These are phyloP conservation scores for Ophioninae sp. DNA, from an alignment of 2,888 invertebrate genomes.

Conservation along the genomic window DNA sequence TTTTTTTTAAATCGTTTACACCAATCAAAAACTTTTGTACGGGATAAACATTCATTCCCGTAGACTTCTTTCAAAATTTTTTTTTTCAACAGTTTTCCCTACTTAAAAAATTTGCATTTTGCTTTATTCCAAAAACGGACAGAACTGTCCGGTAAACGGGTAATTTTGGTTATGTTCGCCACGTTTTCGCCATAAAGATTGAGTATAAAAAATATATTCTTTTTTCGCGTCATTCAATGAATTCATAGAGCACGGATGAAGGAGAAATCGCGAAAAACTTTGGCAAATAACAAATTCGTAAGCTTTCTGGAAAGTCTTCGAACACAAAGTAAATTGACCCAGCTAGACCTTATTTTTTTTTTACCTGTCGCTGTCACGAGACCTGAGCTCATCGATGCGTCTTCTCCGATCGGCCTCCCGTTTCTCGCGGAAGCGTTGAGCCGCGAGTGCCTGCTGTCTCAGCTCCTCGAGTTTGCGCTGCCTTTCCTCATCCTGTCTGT, in stretches of 20 bases:
- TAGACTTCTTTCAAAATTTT: too few relatives aligned
- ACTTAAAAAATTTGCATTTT: too few relatives aligned
- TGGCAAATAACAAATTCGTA: not conserved
- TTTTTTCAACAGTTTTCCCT: too few relatives aligned
- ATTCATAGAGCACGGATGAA: not conserved
- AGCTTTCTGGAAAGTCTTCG: not conserved
- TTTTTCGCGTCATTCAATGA: not conserved
- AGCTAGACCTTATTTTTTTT: constrained; percentile 1
- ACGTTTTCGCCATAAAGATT: too few relatives aligned
- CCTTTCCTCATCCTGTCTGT: constrained; percentile 94
- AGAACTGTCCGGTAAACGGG: too few relatives aligned
- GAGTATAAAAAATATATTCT: too few relatives aligned
- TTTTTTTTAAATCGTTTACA: too few relatives aligned
- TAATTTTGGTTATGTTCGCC: too few relatives aligned
- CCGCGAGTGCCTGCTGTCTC: constrained; percentile 93
- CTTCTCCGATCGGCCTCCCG: constrained; percentile 92
- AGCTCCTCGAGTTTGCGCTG: constrained; percentile 94
- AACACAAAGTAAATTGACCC: not conserved
- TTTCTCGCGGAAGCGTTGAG: constrained; percentile 94
- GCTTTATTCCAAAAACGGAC: too few relatives aligned
- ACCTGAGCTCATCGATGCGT: constrained; percentile 91
- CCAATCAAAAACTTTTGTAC: too few relatives aligned
- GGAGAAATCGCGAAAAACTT: not conserved
- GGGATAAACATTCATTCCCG: too few relatives aligned
- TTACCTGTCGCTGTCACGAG: constrained; percentile 87